phyloP scores from a whole-genome alignment of 2,888 invertebrate species.

The Ichneumoninae sp. region DNA sequence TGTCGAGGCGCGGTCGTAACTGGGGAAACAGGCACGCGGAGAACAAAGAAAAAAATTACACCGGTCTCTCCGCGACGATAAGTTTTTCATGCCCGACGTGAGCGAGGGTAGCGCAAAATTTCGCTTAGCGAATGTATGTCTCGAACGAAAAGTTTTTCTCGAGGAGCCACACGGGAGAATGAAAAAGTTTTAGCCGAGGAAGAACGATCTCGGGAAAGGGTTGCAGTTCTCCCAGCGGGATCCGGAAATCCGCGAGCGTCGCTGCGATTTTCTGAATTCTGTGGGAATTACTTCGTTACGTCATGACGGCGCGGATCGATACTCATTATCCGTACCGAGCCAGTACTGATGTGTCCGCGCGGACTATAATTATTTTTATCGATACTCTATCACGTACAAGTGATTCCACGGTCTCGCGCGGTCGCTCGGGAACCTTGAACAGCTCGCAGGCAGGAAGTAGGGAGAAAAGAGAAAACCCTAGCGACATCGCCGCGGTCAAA shows the following conservation, averaged over 20 bases:
- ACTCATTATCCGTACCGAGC: neutral
- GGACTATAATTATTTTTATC: conserved; percentile 8
- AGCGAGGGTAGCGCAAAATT: neutral
- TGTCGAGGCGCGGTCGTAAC: neutral
- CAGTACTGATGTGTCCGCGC: neutral
- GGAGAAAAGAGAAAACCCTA: neutral
- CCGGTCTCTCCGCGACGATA: conserved; percentile 7
- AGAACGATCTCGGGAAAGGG: neutral
- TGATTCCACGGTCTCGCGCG: neutral
- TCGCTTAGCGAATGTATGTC: neutral
- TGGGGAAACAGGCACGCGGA: neutral
- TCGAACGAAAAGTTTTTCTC: conserved; percentile 5
- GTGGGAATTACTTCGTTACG: conserved; percentile 6
- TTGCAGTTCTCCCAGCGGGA: neutral
- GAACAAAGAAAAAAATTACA: neutral
- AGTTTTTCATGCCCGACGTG: conserved; percentile 10
- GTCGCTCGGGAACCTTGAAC: neutral
- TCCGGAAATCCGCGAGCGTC: conserved; percentile 3
- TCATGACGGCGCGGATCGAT: neutral
- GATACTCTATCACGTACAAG: neutral
- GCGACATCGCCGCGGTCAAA: neutral
- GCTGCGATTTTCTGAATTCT: conserved; percentile 1
- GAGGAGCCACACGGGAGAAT: neutral
- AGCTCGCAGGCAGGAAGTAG: neutral
- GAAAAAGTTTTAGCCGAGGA: conserved; percentile 11